phyloP scores from a whole-genome alignment of 2,888 invertebrate genomes.

The Morinoia aosen region DNA sequence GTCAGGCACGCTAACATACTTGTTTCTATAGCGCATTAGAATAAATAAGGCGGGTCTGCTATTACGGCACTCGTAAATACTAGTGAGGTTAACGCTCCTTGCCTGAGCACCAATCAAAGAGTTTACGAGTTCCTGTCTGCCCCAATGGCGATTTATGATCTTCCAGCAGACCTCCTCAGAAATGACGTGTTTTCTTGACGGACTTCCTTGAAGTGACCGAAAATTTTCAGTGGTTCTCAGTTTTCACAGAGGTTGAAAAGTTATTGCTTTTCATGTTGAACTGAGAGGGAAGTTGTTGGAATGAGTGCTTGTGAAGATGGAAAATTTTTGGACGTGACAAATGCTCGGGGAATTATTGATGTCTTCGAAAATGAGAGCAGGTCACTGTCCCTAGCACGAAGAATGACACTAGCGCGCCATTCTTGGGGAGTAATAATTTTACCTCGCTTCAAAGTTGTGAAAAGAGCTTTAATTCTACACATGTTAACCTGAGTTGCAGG shows the following conservation, averaged over 20 bases:
- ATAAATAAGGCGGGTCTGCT: conserved; percentile 25
- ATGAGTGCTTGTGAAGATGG: too few relatives aligned
- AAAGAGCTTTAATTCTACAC: too few relatives aligned
- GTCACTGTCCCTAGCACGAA: too few relatives aligned
- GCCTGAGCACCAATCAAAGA: conserved; percentile 33
- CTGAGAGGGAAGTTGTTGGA: not conserved
- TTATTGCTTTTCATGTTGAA: not conserved
- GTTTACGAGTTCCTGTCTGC: conserved; percentile 31
- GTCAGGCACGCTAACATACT: conserved; percentile 28
- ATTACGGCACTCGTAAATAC: conserved; percentile 41
- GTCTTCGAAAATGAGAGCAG: too few relatives aligned
- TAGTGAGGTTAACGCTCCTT: conserved; percentile 35
- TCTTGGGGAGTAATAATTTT: too few relatives aligned
- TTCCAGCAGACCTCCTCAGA: not conserved
- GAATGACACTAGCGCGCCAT: too few relatives aligned
- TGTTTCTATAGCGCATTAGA: conserved; percentile 48
- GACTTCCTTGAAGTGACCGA: not conserved
- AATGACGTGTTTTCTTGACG: not conserved
- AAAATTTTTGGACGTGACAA: too few relatives aligned
- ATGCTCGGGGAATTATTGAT: too few relatives aligned
- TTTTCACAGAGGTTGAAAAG: not conserved
- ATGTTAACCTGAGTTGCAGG: too few relatives aligned
- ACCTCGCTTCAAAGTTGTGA: too few relatives aligned
- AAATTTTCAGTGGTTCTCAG: not conserved
- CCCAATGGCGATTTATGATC: not conserved